Conservation (phyloP, 2,888 invertebrate species). For the Agrotis exclamationis region DNA sequence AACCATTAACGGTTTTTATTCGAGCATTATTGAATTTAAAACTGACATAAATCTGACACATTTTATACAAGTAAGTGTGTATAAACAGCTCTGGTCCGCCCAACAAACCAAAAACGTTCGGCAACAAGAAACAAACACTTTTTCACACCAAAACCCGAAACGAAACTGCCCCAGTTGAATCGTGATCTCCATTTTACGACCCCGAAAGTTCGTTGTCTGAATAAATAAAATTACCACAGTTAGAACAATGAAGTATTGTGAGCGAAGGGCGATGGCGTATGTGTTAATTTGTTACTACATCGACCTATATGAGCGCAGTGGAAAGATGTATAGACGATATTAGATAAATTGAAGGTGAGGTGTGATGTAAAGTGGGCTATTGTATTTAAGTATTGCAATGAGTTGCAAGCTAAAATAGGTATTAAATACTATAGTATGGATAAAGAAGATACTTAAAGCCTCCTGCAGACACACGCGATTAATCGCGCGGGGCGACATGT, state of each 20-base stretch:
- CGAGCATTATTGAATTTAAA: no score
- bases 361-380: conserved; percentile 16
- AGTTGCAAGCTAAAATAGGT: neutral
- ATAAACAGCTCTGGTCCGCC: neutral
- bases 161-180: conserved; percentile 54
- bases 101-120: neutral
- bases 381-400: neutral
- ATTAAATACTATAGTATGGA: no score
- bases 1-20: no score
- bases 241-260: conserved; percentile 76
- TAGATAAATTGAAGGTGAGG: conserved; percentile 45
- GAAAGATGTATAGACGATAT: conserved; percentile 62
- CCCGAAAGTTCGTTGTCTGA: conserved; percentile 60
- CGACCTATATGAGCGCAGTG: conserved; percentile 63
- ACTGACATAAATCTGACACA: no score
- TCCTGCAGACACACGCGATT: no score
- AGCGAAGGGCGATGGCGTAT: conserved; percentile 68
- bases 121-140: conserved; percentile 1
- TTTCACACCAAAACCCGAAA: conserved; percentile 17
- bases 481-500: no score
- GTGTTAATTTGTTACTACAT: conserved; percentile 75
- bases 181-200: conserved; percentile 66
- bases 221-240: conserved; percentile 71
- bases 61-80: no score
- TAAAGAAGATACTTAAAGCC: no score